These are phyloP conservation scores for Dascillus cervinus DNA, from an alignment of 2,888 invertebrate genomes.

Conservation along the genomic window DNA sequence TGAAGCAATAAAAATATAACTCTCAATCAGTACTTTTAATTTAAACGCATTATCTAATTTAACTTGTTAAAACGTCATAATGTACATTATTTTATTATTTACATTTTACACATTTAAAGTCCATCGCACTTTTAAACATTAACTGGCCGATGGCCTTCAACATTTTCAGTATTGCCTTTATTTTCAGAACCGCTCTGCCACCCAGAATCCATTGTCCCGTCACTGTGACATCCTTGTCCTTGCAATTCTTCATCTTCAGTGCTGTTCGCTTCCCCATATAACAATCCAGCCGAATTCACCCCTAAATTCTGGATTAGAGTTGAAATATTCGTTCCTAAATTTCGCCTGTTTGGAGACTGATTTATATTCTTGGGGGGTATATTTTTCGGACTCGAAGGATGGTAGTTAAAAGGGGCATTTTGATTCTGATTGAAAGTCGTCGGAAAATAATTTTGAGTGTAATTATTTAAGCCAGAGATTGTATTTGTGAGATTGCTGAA, in stretches of 20 bases:
- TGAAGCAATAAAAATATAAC: too few species aligned
- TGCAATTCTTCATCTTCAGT: conserved; percentile 37
- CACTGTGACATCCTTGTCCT: conserved; percentile 38
- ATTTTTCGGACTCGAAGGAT: conserved; percentile 27
- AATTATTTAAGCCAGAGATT: conserved; percentile 38
- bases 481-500: conserved; percentile 37
- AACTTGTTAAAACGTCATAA: too few species aligned
- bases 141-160: conserved; percentile 30
- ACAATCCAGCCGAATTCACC: conserved; percentile 39
- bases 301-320: conserved; percentile 45
- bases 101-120: too few species aligned
- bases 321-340: conserved; percentile 43
- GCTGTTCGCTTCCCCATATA: conserved; percentile 39
- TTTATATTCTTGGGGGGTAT: conserved; percentile 29
- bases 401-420: conserved; percentile 23
- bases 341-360: conserved; percentile 32
- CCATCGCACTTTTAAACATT: conserved; percentile 37
- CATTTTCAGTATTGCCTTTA: conserved; percentile 33
- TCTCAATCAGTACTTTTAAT: too few species aligned
- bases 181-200: conserved; percentile 64
- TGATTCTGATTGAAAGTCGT: conserved; percentile 20
- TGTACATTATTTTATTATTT: too few species aligned
- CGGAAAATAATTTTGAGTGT: conserved; percentile 32
- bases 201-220: conserved; percentile 56
- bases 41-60: too few species aligned